Evolutionary conservation across 2,797 vertebrate species (phyloP), one percentile per base, ranked within the genome.

Genomic region (Capromys pilorides): DNA sequence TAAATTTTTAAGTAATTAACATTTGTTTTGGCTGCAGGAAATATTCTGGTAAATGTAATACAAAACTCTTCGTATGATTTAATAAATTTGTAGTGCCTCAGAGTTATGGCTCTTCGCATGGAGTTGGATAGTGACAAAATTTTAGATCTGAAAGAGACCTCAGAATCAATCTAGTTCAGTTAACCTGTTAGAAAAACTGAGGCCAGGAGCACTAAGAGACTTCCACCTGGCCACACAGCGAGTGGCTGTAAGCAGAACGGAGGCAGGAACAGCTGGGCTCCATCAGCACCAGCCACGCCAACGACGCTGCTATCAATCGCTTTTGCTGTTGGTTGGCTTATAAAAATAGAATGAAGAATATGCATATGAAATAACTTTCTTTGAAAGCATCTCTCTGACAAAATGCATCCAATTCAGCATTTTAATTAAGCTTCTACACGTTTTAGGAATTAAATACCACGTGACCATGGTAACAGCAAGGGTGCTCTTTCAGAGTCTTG

Each of bases 301-400:
- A 39, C 61, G 78, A 84, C 49, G 13, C 21, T 79, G 33, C n/a
- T 26, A 10, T 85, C 36, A 67, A 41, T 51, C 24, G 12, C 22
- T 54, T 49, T 31, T n/a, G n/a, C 45, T 33, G 21, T 73, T 67
- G 45, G 36, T 86, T 86, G 36, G 18, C 45, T 64, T 31, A 31
- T 66, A 59, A n/a, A 94, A 57, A 22, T 45, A 41, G 77, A 33
- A 82, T 69, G 45, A 57, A 31, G 57, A 64, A 28, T 73, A 79
- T 0, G 0, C 99, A 98, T 99, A 99, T 45, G 5, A 10, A 19
- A 41, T 71, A 22, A 39, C 5, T 59, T 81, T 57, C n/a, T 36
- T 10, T 36, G 57, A 22, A 69, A n/a, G 18, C 28, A 36, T 41
- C 28, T 81, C 45, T 81, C 61, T 41, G 54, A 81, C 57, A 36